Percentiles rank a stretch among this genome's conserved stretches.
These are phyloP conservation scores for Tiliacea aurago DNA, from an alignment of 2,888 invertebrate species.

Conservation along the genomic window DNA sequence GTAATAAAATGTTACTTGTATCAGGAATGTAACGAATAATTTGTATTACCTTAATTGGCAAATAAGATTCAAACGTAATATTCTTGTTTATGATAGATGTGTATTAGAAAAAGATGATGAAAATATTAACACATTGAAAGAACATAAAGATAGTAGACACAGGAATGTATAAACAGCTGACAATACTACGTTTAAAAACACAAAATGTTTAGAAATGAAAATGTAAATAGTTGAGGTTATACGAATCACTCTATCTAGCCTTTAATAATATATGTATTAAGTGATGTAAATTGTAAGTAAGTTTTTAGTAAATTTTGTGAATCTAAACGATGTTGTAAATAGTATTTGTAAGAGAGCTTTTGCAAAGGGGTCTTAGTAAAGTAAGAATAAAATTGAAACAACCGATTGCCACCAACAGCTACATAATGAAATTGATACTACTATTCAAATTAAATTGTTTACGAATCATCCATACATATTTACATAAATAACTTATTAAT, in stretches of 20 bases:
- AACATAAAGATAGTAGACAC: constrained; percentile 78
- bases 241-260: constrained; percentile 87
- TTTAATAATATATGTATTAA: constrained; percentile 78
- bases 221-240: constrained; percentile 84
- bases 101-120: constrained; percentile 69
- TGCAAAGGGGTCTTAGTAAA: constrained; percentile 62
- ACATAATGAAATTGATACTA: neutral
- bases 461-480: neutral
- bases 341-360: constrained; percentile 69
- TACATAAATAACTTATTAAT: neutral
- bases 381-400: constrained; percentile 5
- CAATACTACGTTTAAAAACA: constrained; percentile 88
- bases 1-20: constrained; percentile 51
- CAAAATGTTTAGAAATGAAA: constrained; percentile 80
- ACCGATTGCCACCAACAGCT: neutral
- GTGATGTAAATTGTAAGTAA: constrained; percentile 86
- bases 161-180: constrained; percentile 88
- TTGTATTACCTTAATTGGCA: constrained; percentile 66
- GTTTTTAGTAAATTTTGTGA: constrained; percentile 75
- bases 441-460: neutral
- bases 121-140: constrained; percentile 70
- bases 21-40: constrained; percentile 51
- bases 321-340: constrained; percentile 82
- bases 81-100: constrained; percentile 69
- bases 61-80: constrained; percentile 64